phyloP scores from a whole-genome alignment of 1,140 invertebrate genomes.

The Drosophila tani region DNA sequence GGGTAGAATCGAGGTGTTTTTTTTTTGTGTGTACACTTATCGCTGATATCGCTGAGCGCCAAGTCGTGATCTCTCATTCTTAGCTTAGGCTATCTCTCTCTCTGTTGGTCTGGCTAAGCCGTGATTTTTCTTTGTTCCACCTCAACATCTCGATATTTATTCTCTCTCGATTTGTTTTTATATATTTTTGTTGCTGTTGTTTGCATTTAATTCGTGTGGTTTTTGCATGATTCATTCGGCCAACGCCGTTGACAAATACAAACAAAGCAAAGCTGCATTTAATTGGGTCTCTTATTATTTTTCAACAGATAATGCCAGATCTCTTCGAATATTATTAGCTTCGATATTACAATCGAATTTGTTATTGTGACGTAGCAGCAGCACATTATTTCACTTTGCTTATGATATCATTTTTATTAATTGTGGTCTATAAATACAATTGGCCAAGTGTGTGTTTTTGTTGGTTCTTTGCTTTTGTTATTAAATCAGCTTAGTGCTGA shows the following conservation, averaged over 20 bases:
- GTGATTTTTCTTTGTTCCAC: constrained; percentile 34
- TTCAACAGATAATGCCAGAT: background rate
- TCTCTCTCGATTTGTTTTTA: constrained; percentile 20
- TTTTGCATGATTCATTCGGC: constrained; percentile 34
- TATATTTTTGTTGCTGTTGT: constrained; percentile 3
- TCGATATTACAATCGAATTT: background rate
- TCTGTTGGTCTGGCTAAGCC: background rate
- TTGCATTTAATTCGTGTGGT: constrained; percentile 20
- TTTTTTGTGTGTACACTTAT: too few species aligned
- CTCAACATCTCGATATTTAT: constrained; percentile 19
- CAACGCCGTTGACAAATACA: background rate
- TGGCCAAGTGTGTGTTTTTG: constrained; percentile 15
- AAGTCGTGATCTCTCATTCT: background rate
- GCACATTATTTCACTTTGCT: constrained; percentile 3
- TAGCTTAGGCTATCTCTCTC: constrained; percentile 1
- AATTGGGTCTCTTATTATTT: constrained; percentile 9
- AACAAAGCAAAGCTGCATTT: constrained; percentile 2
- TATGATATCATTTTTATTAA: constrained; percentile 63
- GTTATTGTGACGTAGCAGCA: constrained; percentile 33
- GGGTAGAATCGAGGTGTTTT: too few species aligned
- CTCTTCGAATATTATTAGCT: background rate
- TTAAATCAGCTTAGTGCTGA: constrained; percentile 39
- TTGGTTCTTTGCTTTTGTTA: constrained; percentile 13
- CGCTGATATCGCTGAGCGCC: constrained; percentile 8
- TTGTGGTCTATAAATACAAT: constrained; percentile 48